Base-by-base conservation (phyloP, 2,888 invertebrate species). In the Dynastes hyllus region DNA sequence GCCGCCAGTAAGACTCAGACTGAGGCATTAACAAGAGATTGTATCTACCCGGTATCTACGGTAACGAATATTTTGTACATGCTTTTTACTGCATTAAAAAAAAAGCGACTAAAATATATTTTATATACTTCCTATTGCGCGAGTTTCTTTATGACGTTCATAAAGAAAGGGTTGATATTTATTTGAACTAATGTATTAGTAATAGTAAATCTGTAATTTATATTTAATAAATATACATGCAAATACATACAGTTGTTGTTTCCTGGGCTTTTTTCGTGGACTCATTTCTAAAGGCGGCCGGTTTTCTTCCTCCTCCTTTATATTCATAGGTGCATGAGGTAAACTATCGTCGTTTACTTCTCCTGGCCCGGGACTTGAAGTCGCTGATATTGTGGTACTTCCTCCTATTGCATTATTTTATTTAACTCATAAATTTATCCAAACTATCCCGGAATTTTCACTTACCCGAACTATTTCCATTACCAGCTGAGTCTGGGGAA, bases 181-280 rank as follows among this genome's bases (percentile, higher is more conserved):
- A 37, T 37, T 5, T 37, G 0, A 32, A 5, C 6, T 37, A 22
- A 0, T 37, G 32, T 37, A 37, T 37, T 37, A 37, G 5, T 5
- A 37, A 5, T 37, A 37, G 22, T 22, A 37, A 37, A 45, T 45
- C 6, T 11, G 2, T 8, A 11, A 45, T 45, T 2, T 45, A 45
- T 8, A 2, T 8, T 45, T 45, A 45, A 45, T 45, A 37, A 37
- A 37, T 5, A 5, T 37, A 37, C 32, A 8, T 11, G 11, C 11
- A 8, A 70, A 77, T 77, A 91, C 94, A 91, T 90, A 96, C 96
- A 96, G 91, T 89, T 95, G 93, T 84, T 95, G 98, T 87, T 98
- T 97, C 80, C 98, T 91, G 0, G 98, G 96, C 86, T 98, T 97
- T 89, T 98, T 98, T 79, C 98, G 91, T 0, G 97, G 96, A 76